These are phyloP conservation scores for Struthio camelus DNA, from an alignment of 2,113 vertebrate genomes.

Conservation along the genomic window DNA sequence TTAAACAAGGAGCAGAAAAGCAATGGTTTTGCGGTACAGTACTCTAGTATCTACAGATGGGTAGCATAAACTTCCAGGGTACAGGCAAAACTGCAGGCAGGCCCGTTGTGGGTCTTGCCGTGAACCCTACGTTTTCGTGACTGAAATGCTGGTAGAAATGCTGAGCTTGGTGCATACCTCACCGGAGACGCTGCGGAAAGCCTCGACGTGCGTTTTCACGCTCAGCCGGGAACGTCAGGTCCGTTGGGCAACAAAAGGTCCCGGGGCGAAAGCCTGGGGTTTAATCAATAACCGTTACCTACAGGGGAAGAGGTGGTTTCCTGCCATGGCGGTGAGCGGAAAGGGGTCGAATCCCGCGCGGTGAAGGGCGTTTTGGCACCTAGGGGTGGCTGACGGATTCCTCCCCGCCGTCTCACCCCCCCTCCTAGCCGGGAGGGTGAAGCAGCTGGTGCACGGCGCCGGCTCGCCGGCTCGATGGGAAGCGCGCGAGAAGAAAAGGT, in stretches of 20 bases:
- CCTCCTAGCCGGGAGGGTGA: not conserved
- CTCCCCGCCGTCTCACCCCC: not conserved
- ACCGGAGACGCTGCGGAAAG: not conserved
- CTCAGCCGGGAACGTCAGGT: accelerated
- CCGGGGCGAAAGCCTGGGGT: too few relatives aligned
- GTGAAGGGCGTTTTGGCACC: not conserved
- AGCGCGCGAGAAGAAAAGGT: not conserved
- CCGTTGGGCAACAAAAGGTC: accelerated
- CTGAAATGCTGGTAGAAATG: not conserved
- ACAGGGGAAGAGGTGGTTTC: not conserved
- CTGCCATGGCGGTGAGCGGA: not conserved
- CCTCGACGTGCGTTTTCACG: accelerated
- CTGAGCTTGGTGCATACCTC: not conserved
- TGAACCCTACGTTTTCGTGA: accelerated
- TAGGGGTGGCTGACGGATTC: not conserved
- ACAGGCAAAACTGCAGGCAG: not conserved
- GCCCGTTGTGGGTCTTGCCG: too few relatives aligned
- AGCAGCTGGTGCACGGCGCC: not conserved
- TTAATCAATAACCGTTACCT: too few relatives aligned
- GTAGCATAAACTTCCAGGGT: not conserved
- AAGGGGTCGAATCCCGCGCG: not conserved
- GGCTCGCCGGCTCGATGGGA: not conserved
- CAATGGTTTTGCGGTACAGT: not conserved
- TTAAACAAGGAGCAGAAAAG: not conserved
- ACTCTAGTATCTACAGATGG: not conserved